phyloP scores from a whole-genome alignment of 2,888 invertebrate genomes.

The Axea sp. region DNA sequence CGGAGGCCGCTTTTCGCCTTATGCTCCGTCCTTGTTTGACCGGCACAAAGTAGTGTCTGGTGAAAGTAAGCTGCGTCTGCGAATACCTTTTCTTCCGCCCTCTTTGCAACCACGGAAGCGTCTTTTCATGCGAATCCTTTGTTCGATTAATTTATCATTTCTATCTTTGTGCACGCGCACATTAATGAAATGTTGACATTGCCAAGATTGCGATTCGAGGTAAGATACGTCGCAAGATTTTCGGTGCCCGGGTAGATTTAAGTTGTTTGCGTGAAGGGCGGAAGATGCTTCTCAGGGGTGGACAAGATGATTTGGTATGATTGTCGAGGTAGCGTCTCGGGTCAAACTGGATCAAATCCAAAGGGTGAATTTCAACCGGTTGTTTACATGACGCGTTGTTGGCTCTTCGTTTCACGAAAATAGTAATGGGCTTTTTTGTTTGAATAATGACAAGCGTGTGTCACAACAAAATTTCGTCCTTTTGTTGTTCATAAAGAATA shows the following conservation, averaged over 20 bases:
- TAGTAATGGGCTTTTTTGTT: too few species aligned
- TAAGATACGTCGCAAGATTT: slow-evolving; percentile 22
- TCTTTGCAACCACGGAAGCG: slow-evolving; percentile 52
- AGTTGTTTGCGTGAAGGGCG: slow-evolving; percentile 28
- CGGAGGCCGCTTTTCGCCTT: slow-evolving; percentile 11
- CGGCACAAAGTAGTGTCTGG: slow-evolving; percentile 41
- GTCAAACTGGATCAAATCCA: too few species aligned
- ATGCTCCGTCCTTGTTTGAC: slow-evolving; percentile 4
- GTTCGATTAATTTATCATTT: slow-evolving; percentile 59
- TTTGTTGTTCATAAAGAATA: too few species aligned
- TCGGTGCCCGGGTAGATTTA: slow-evolving; percentile 3
- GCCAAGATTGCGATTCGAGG: slow-evolving; percentile 36
- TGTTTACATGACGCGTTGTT: too few species aligned
- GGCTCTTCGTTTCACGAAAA: too few species aligned
- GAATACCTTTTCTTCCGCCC: slow-evolving; percentile 48
- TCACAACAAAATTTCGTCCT: too few species aligned
- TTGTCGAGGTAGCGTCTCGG: too few species aligned
- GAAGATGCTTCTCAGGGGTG: slow-evolving; percentile 5
- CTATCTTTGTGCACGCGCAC: slow-evolving; percentile 43
- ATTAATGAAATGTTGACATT: slow-evolving; percentile 58
- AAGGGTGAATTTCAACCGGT: too few species aligned
- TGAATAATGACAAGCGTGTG: too few species aligned
- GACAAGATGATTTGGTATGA: too few species aligned
- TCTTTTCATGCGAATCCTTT: slow-evolving; percentile 54
- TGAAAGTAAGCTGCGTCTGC: slow-evolving; percentile 43